These are phyloP conservation scores for Heterotilapia buettikoferi DNA, from an alignment of 2,113 vertebrate genomes.

Conservation along the genomic window DNA sequence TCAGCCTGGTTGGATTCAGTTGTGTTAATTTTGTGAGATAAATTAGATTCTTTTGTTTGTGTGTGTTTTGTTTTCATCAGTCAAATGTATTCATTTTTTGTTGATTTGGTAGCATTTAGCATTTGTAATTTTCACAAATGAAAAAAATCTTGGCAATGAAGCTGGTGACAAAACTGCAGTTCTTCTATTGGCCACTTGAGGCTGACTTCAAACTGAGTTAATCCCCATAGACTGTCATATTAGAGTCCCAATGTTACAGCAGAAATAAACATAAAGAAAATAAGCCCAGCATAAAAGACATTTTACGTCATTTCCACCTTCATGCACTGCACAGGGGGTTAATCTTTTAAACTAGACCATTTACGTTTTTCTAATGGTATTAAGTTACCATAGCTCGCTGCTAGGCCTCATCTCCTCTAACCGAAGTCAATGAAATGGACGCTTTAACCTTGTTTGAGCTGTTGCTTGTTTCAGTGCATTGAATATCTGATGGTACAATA, in stretches of 20 bases:
- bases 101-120: not conserved
- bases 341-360: not conserved
- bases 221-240: not conserved
- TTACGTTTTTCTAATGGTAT: not conserved
- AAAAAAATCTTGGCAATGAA: not conserved
- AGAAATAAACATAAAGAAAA: not conserved
- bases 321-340: not conserved
- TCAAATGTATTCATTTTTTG: not conserved
- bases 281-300: not conserved
- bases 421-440: not conserved
- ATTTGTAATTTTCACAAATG: not conserved
- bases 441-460: not conserved
- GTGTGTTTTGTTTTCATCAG: not conserved
- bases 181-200: not conserved
- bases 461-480: not conserved
- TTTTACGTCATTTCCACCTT: not conserved
- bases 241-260: not conserved
- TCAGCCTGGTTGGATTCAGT: not conserved
- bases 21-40: not conserved
- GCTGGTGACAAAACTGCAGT: not conserved
- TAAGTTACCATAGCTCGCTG: not conserved
- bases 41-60: not conserved
- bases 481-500: not conserved
- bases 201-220: not conserved
- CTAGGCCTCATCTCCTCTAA: not conserved